Evolutionary conservation across 2,888 invertebrate genomes (phyloP), one percentile per base, ranked within the genome.

Genomic region (Agonum fuliginosum): DNA sequence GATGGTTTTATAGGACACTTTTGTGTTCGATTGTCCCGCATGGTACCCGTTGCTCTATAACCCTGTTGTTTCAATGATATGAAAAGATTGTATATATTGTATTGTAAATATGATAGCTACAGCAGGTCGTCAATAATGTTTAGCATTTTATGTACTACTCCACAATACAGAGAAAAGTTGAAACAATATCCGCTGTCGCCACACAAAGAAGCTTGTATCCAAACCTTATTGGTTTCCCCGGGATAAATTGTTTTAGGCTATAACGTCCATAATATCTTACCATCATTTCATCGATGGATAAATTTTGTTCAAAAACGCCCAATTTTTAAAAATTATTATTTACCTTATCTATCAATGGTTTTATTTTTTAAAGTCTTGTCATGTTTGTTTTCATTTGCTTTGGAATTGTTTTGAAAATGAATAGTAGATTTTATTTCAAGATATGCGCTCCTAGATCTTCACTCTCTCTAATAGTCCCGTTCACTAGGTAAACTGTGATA

Each of bases 241-340:
- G 65, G 37, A 78, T 73, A 54, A 65, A 79, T 48, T 79, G 79
- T 24, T 77, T 79, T 34, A 77, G 69, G 0, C 24, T 43, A 65
- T 20, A 48, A 62, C 27, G 43, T 8, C 77, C 73, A 48, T 67
- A 78, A 51, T 69, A 79, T 67, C 62, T 72, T 43, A 74, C 17
- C 34, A 78, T 79, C 65, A 51, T 79, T 43, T 67, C 65, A 58
- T 79, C 74, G 8, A 77, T 71, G 12, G 77, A 70, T 34, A 71
- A 37, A 70, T 77, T 1, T 77, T 71, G 34, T 77, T 77, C 43
- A 48, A 77, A 77, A 2, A 77, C 43, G 12, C 70, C 48, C 1
- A 12, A 69, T 71, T 22, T 46, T 34, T 48, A 62, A 46, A 78
- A 72, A 51, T 34, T 27, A 10, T 62, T 41, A 41, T 74, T 78